These are phyloP conservation scores for Pseudolaguvia tuberculata DNA, from an alignment of 2,113 vertebrate species.

Conservation along the genomic window DNA sequence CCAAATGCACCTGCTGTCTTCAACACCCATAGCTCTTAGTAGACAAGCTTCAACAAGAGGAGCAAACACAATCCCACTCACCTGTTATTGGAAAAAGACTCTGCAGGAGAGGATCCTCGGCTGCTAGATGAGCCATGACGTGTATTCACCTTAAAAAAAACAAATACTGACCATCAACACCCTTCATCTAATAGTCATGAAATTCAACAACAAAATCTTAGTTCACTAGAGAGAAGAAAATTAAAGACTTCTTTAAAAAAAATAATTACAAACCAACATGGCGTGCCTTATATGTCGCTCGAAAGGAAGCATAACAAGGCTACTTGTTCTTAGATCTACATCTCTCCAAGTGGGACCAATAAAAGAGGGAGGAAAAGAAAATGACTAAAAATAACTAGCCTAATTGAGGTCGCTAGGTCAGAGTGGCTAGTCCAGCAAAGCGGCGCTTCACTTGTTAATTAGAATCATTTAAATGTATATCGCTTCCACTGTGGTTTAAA, in stretches of 20 bases:
- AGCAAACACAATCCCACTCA: slow-evolving; percentile 63
- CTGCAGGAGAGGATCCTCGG: slow-evolving; percentile 69
- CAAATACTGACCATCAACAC: slow-evolving; percentile 54
- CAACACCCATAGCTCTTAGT: background rate
- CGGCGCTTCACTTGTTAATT: slow-evolving; percentile 71
- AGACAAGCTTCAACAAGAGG: background rate
- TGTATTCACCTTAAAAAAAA: slow-evolving; percentile 85
- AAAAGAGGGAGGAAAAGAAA: slow-evolving; percentile 27
- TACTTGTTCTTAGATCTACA: slow-evolving; percentile 39
- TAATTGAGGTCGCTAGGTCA: slow-evolving; percentile 73
- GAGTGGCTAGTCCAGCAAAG: slow-evolving; percentile 63
- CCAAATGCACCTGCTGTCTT: background rate
- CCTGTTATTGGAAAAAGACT: slow-evolving; percentile 90
- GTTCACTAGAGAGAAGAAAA: slow-evolving; percentile 24
- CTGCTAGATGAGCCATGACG: slow-evolving; percentile 80
- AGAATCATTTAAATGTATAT: slow-evolving; percentile 70
- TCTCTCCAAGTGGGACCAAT: slow-evolving; percentile 27
- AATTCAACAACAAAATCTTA: slow-evolving; percentile 52
- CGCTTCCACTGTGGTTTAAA: slow-evolving; percentile 53
- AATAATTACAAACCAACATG: slow-evolving; percentile 36
- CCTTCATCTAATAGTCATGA: slow-evolving; percentile 52
- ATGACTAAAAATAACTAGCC: slow-evolving; percentile 69
- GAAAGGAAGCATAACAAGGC: slow-evolving; percentile 25
- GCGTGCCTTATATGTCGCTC: slow-evolving; percentile 39
- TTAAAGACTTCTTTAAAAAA: slow-evolving; percentile 9